These are phyloP conservation scores for Dendrocincla fuliginosa DNA, from an alignment of 2,797 vertebrate species.

Conservation along the genomic window DNA sequence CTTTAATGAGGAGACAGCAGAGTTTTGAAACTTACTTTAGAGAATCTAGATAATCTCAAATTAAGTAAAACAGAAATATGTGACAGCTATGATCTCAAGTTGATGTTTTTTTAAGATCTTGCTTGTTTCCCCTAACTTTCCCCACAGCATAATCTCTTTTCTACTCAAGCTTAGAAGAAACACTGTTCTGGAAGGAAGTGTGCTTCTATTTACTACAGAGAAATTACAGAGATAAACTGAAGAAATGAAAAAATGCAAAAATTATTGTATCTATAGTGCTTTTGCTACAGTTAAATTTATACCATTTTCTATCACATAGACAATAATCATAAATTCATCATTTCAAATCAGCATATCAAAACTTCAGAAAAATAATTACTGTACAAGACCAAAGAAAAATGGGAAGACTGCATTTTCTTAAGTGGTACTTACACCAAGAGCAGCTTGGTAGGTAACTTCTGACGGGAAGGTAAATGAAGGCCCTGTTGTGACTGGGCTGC, in stretches of 20 bases:
- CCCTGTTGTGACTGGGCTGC: constrained; percentile 94
- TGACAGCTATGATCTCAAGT: background rate
- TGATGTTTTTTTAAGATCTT: background rate
- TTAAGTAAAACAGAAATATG: background rate
- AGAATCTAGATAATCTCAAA: background rate
- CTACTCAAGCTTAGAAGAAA: background rate
- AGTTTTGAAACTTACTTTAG: background rate
- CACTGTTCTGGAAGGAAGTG: background rate
- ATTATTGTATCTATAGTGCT: background rate
- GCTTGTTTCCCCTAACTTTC: background rate
- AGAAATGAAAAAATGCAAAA: background rate
- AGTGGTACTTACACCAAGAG: constrained; percentile 77
- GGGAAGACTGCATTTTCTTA: background rate
- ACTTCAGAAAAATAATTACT: background rate
- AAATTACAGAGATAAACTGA: background rate
- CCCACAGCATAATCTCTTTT: background rate
- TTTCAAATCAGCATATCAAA: background rate
- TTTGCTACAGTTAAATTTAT: background rate
- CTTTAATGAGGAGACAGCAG: background rate
- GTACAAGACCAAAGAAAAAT: background rate
- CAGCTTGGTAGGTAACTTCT: constrained; percentile 87
- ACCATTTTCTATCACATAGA: background rate
- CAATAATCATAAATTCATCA: background rate
- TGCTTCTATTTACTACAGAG: background rate
- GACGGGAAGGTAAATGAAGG: constrained; percentile 94